These are phyloP conservation scores for Misgurnus mizolepis DNA, from an alignment of 2,113 vertebrate species.

Conservation along the genomic window DNA sequence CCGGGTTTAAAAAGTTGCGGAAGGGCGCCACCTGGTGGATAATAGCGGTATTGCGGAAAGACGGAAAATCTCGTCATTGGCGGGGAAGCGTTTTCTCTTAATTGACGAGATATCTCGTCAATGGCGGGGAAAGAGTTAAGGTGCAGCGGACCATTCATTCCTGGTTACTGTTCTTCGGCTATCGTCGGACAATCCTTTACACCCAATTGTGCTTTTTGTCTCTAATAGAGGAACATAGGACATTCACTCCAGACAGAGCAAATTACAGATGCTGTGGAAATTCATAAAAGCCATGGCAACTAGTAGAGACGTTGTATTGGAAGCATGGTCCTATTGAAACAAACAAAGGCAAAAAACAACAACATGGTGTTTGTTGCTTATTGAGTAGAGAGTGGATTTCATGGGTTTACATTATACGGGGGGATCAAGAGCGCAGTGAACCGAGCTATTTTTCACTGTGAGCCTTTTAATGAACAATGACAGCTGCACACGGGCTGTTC, in stretches of 20 bases:
- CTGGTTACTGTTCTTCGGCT: background rate
- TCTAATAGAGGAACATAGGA: constrained; percentile 34
- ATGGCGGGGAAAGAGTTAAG: too few species aligned
- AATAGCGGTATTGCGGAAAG: too few species aligned
- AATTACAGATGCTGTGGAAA: constrained; percentile 45
- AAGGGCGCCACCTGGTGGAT: too few species aligned
- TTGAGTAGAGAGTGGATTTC: background rate
- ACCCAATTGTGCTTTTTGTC: constrained; percentile 26
- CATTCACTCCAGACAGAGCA: constrained; percentile 46
- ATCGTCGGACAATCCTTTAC: background rate
- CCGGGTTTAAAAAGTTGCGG: too few species aligned
- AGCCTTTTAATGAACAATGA: constrained; percentile 33
- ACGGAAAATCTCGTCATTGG: too few species aligned
- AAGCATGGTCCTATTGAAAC: constrained; percentile 15
- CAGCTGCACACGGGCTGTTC: constrained; percentile 29
- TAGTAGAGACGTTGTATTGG: background rate
- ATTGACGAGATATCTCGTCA: too few species aligned
- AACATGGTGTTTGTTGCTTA: background rate
- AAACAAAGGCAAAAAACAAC: background rate
- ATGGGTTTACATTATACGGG: constrained; percentile 13
- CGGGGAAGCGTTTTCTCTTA: too few species aligned
- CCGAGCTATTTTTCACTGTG: background rate
- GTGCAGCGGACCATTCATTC: constrained; percentile 54
- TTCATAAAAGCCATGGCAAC: constrained; percentile 51
- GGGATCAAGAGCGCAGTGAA: constrained; percentile 21